Evolutionary conservation across 1,140 invertebrate genomes (phyloP), one percentile per base, ranked within the genome.

Genomic region (Leptonema lineaticorne): DNA sequence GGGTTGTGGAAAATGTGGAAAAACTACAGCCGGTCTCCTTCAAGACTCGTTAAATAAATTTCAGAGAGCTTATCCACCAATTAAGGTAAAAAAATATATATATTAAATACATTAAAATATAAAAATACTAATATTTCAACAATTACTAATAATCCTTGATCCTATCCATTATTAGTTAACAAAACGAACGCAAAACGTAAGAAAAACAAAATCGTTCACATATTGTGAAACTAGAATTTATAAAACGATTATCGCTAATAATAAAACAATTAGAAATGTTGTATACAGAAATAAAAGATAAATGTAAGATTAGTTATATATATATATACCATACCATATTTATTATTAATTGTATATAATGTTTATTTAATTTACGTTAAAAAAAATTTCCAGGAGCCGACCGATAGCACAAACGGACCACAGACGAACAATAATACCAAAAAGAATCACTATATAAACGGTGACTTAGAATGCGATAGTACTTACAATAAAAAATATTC

Each of bases 1-100:
- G 59, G 59, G 29, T 62, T 62, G 59, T 62, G 33, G 24, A 62
- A 62, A 45, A 45, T 62, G 59, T 62, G 59, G 33, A 46, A 62
- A 62, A 46, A 62, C 14, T 30, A 33, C 59, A 45, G 41, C 59
- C 24, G 24, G 11, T 45, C 29, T 62, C 26, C 59, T 62, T 46
- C 59, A 62, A 45, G 33, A 62, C 16, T 62, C 59, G 5, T 41
- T 62, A 33, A 62, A 33, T 46, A 62, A 30, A 26, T 28, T 62
- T 26, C 33, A 62, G 30, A 62, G 27, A 62, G 24, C 59, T 30
- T 45, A 27, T 26, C 33, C 33, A 20, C 14, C 26, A 24, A 14
- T 24, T 27, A 33, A 62, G 41, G 59, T 62, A 45, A 59, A 22
- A 16, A n/a, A 59, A 14, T 57, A n/a, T 3, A 26, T 8, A 29